phyloP scores from a whole-genome alignment of 2,113 vertebrate species.

The Callorhinus ursinus region DNA sequence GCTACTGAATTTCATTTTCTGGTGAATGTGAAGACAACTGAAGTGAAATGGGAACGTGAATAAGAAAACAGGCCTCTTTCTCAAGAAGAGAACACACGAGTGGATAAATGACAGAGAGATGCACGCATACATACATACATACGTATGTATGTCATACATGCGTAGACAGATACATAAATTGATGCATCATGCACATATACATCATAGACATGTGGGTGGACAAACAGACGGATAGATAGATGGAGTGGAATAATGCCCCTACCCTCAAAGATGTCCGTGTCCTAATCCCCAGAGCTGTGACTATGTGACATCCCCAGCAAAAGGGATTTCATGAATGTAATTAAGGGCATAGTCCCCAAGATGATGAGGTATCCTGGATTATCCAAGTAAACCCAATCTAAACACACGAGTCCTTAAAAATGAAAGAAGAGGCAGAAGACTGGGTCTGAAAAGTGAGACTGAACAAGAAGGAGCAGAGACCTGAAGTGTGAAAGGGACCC shows the following conservation, averaged over 20 bases:
- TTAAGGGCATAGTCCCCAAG: too few species aligned
- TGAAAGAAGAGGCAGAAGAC: background rate
- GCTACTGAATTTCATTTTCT: background rate
- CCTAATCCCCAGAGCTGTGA: background rate
- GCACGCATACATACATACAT: background rate
- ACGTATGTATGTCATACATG: too few species aligned
- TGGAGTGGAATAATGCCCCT: background rate
- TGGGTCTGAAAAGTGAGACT: background rate
- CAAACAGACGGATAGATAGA: background rate
- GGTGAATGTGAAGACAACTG: background rate
- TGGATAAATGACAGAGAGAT: background rate
- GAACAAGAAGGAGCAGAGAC: background rate
- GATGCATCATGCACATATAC: too few species aligned
- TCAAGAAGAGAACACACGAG: background rate
- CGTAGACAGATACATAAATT: background rate
- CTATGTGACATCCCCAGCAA: background rate
- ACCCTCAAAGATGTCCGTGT: background rate
- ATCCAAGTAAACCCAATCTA: background rate
- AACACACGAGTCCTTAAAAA: background rate
- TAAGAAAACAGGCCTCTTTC: background rate
- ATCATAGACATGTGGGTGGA: background rate
- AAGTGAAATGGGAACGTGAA: background rate
- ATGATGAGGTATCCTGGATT: background rate
- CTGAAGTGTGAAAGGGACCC: too few species aligned
- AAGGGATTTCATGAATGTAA: background rate